Base-by-base conservation (phyloP, 23 tunicate species). In the Clavelina lepadiformis region DNA sequence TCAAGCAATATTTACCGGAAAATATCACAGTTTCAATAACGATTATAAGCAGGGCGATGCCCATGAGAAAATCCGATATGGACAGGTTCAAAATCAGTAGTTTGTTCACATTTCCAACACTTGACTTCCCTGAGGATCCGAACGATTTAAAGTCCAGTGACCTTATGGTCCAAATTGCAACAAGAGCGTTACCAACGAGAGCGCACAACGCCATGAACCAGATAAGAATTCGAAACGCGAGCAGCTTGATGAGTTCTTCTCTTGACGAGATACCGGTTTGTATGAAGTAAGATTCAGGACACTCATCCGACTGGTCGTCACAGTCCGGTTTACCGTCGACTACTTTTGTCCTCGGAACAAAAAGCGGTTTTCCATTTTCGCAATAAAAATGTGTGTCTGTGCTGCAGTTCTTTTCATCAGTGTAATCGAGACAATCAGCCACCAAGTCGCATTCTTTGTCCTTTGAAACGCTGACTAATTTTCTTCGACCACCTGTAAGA, bases 1-100 rank as follows among this genome's bases (percentile, higher is more conserved):
- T 52, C 28, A 28, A 21, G 36, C 82, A 77, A 26, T 77, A 77
- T n/a, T 67, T 0, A 5, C 75, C 75, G 3, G 82, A 67, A 11
- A 56, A 38, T 26, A 15, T 6, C 15, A 35, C 52, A 28, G 82
- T 38, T 35, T 67, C 29, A 2, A 67, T 33, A 35, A 56, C 75
- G n/a, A 77, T 77, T 5, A 67, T 67, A 3, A 77, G 6, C 75
- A 77, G 55, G 20, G 64, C 63, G 13, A 77, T 11, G 5, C 82
- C 82, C 82, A 77, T 77, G 7, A 77, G 33, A 28, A 78, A 78
- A 78, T 78, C 83, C 4, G 83, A 67, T 29, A 69, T 8, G 27
- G 83, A 67, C 8, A 78, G 83, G 67, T 78, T 78, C 3, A 57
- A 6, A 36, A 78, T 78, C 29, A 78, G 46, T 0, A 68, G 56